phyloP scores from a whole-genome alignment of 2,797 vertebrate genomes.

The Darevskia mixta region DNA sequence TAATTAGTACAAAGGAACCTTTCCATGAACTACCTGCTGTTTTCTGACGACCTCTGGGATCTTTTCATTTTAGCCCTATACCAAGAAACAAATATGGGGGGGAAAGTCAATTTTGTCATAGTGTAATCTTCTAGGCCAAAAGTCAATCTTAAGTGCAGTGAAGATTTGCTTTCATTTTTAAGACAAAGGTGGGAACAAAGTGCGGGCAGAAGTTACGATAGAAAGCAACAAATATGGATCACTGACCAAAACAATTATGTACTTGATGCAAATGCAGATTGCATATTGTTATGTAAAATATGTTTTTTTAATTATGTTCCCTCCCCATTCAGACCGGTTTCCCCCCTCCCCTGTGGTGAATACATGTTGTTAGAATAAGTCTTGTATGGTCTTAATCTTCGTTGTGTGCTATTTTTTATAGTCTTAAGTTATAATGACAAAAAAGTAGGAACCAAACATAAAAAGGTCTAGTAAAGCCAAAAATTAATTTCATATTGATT shows the following conservation, averaged over 20 bases:
- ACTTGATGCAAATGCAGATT: constrained; percentile 97
- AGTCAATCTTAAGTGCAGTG: constrained; percentile 85
- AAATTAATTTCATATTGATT: constrained; percentile 98
- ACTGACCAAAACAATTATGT: constrained; percentile 98
- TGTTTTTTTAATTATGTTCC: constrained; percentile 77
- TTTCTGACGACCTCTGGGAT: constrained; percentile 99
- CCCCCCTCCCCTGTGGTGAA: constrained; percentile 90
- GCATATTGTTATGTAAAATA: constrained; percentile 90
- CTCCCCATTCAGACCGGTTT: constrained; percentile 84
- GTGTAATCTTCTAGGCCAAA: constrained; percentile 90
- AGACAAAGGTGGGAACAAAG: constrained; percentile 85
- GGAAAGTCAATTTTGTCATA: constrained; percentile 84
- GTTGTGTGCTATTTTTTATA: constrained; percentile 90
- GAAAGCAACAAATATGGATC: constrained; percentile 95
- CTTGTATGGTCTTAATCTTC: constrained; percentile 90
- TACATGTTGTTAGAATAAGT: constrained; percentile 94
- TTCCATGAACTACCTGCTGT: constrained; percentile 97
- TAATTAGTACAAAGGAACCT: constrained; percentile 99
- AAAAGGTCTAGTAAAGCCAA: constrained; percentile 99
- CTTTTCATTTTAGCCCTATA: constrained; percentile 95
- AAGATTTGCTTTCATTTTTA: constrained; percentile 87
- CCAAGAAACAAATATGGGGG: constrained; percentile 89
- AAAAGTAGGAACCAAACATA: constrained; percentile 98
- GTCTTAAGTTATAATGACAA: constrained; percentile 92
- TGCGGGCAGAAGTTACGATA: constrained; percentile 85